Evolutionary conservation across 2,113 vertebrate species (phyloP).

Genomic region (Ophthalmolycus amberensis): DNA sequence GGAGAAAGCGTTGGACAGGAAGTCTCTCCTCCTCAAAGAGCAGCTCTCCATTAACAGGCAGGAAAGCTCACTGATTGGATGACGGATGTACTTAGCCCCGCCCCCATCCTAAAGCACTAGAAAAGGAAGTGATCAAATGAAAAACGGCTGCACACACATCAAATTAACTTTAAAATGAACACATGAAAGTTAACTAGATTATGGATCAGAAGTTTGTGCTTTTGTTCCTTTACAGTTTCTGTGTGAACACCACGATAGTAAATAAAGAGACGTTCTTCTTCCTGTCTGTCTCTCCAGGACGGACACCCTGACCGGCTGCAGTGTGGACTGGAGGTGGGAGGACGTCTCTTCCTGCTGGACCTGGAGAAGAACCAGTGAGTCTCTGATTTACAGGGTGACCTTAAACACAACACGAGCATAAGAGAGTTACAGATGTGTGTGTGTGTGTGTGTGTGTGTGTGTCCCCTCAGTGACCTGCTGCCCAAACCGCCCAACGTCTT

Average conservation of each 20-base stretch:
- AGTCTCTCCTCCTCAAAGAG: conserved; percentile 45
- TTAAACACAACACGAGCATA: neutral
- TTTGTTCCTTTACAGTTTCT: too few relatives aligned
- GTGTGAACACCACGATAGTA: too few relatives aligned
- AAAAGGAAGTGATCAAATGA: neutral
- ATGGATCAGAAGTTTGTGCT: too few relatives aligned
- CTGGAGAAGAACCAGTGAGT: conserved; percentile 91
- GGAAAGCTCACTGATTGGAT: conserved; percentile 61
- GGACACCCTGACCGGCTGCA: conserved; percentile 81
- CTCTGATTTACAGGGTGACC: neutral
- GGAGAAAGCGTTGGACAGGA: conserved; percentile 43
- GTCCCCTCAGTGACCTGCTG: conserved; percentile 82
- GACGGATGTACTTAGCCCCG: conserved; percentile 18
- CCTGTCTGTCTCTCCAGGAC: conserved; percentile 61
- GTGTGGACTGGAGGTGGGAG: conserved; percentile 85
- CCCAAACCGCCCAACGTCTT: conserved; percentile 81
- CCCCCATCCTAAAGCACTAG: conserved; percentile 25
- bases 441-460: neutral
- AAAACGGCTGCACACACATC: neutral
- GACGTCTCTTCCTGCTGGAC: conserved; percentile 82
- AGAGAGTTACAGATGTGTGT: neutral
- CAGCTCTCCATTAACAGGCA: conserved; percentile 27
- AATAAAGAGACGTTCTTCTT: neutral
- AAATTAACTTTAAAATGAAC: too few relatives aligned
- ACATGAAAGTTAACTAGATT: too few relatives aligned